These are phyloP conservation scores for Phalloptychus januarius DNA, from an alignment of 2,797 vertebrate genomes.

Conservation along the genomic window DNA sequence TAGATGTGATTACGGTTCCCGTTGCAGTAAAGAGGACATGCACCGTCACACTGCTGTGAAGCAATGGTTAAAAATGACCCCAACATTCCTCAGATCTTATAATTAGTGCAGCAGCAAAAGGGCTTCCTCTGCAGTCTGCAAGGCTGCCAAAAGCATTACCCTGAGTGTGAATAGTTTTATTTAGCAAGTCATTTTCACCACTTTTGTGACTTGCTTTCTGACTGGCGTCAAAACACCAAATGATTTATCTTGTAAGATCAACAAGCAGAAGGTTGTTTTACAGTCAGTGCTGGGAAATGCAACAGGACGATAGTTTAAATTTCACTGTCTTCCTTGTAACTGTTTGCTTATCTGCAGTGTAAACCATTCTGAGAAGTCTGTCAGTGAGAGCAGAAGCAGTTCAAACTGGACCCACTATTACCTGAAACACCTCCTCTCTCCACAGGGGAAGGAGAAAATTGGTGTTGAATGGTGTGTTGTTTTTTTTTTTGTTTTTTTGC, in stretches of 20 bases:
- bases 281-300: slow-evolving; percentile 14
- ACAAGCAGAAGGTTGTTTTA: slow-evolving; percentile 1
- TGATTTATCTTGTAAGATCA: slow-evolving; percentile 19
- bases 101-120: slow-evolving; percentile 14
- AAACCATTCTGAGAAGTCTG: neutral
- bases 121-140: slow-evolving; percentile 6
- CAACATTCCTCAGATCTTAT: slow-evolving; percentile 12
- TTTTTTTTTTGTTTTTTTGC: slow-evolving; percentile 44
- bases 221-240: neutral
- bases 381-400: neutral
- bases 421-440: slow-evolving; percentile 28
- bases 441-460: slow-evolving; percentile 43
- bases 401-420: slow-evolving; percentile 54
- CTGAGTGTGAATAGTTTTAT: neutral
- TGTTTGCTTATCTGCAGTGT: slow-evolving; percentile 1
- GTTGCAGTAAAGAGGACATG: neutral
- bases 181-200: neutral
- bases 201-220: neutral
- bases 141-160: neutral
- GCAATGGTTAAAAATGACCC: slow-evolving; percentile 20
- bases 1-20: slow-evolving; percentile 5
- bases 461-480: slow-evolving; percentile 29
- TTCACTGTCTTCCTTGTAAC: slow-evolving; percentile 7
- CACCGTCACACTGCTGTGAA: neutral
- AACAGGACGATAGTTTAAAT: neutral